These are phyloP conservation scores for Phrynosoma blainvillii DNA, from an alignment of 2,113 vertebrate species.

Conservation along the genomic window DNA sequence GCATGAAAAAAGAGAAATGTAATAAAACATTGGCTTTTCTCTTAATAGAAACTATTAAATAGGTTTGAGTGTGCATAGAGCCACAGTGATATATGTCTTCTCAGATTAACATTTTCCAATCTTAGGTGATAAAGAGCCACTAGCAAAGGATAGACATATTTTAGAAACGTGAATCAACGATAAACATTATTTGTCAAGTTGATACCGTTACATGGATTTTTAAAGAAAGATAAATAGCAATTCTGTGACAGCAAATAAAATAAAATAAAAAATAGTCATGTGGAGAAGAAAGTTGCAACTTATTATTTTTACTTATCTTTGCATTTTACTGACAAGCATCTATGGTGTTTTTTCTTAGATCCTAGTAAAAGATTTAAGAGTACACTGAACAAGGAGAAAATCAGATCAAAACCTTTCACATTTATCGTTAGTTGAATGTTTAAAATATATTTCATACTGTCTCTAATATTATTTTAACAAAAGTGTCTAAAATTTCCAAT, in stretches of 20 bases:
- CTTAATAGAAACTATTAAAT: neutral
- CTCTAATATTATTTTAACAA: slow-evolving; percentile 12
- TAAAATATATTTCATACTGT: slow-evolving; percentile 27
- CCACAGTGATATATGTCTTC: slow-evolving; percentile 41
- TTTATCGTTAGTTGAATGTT: slow-evolving; percentile 13
- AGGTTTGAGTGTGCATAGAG: neutral
- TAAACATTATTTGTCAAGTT: slow-evolving; percentile 65
- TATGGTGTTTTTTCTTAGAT: slow-evolving; percentile 56
- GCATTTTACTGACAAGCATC: slow-evolving; percentile 62
- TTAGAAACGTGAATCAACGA: slow-evolving; percentile 59
- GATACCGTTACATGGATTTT: slow-evolving; percentile 53
- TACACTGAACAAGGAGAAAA: slow-evolving; percentile 56
- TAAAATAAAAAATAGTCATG: slow-evolving; percentile 53
- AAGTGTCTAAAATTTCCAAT: neutral
- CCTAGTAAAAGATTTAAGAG: slow-evolving; percentile 52
- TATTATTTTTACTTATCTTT: slow-evolving; percentile 65
- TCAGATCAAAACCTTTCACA: slow-evolving; percentile 4
- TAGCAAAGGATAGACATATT: slow-evolving; percentile 64
- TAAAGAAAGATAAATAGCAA: slow-evolving; percentile 69
- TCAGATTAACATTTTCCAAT: slow-evolving; percentile 56
- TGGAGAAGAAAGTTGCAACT: slow-evolving; percentile 66
- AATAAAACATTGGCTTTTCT: neutral
- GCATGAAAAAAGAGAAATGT: neutral
- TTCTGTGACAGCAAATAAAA: slow-evolving; percentile 54
- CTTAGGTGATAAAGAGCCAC: slow-evolving; percentile 58